Conservation (phyloP, 2,113 vertebrate genomes). For the Eira barbara region DNA sequence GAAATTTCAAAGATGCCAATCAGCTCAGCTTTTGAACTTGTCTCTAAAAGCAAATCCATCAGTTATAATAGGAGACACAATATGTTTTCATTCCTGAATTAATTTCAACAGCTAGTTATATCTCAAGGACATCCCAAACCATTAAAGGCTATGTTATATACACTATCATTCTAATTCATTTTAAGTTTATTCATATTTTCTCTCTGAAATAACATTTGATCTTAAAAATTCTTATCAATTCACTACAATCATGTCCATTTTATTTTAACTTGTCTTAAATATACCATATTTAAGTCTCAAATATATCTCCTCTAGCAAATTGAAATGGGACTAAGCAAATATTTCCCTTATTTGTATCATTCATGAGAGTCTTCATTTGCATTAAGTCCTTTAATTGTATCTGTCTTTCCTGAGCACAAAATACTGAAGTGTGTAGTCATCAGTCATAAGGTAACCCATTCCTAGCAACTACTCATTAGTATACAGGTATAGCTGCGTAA, state of each 20-base stretch:
- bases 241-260: neutral
- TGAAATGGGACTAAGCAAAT: neutral
- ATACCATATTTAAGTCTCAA: neutral
- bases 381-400: neutral
- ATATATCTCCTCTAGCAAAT: neutral
- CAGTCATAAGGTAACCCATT: neutral
- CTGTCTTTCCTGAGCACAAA: neutral
- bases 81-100: neutral
- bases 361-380: neutral
- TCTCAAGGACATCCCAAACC: neutral
- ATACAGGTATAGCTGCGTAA: neutral
- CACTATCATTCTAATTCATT: neutral
- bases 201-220: neutral
- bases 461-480: neutral
- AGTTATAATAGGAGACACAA: neutral
- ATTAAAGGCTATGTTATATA: neutral
- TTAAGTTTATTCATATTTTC: neutral
- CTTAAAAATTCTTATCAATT: neutral
- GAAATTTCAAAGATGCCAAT: neutral
- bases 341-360: neutral
- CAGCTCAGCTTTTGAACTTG: neutral
- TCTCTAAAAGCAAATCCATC: neutral
- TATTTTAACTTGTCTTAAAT: neutral
- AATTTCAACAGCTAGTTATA: neutral
- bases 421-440: neutral